Base-by-base conservation (phyloP, 2,797 vertebrate species). In the Chloroceryle amazona region DNA sequence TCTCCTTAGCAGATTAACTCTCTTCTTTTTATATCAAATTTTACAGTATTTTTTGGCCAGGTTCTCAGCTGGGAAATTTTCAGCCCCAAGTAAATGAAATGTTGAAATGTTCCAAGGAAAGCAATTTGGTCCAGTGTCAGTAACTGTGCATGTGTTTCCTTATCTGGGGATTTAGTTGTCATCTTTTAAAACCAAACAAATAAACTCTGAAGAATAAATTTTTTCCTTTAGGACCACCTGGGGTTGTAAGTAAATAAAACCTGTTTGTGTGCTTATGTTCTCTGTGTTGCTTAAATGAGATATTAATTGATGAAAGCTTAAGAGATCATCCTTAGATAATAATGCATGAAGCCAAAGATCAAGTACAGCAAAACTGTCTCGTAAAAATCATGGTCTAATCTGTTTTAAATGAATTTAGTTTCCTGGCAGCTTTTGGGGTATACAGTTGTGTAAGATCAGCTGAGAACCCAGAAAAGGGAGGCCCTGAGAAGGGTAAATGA, bases 251-350 rank as follows among this genome's bases (percentile, higher is more conserved):
- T 60, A 93, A 78, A 80, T 87, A 67, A 94, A 81, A 62, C 10
- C 57, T 89, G 17, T 58, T 88, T 88, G 20, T 47, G 18, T 68
- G 12, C 37, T 85, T 55, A 47, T n/a, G 15, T 52, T 65, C 23
- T 54, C 46, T 28, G 12, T 74, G 19, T 68, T 86, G 21, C 39
- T 93, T 87, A 95, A 94, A 89, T 76, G 33, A 83, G 41, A 49
- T 83, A 82, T 55, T 95, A 90, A 84, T 87, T 93, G 78, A 85
- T 89, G 42, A 91, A 41, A 91, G 41, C 20, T 22, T 80, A 89
- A 85, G 33, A 81, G 33, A 33, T 75, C 3, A 1, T 66, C n/a
- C 76, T 79, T 79, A 49, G 23, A 47, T 9, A 19, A 17, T 35
- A 46, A 49, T 14, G 5, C 54, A 76, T n/a, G 71, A 89, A 96